These are phyloP conservation scores for Chaetops frenatus DNA, from an alignment of 2,113 vertebrate genomes.

Conservation along the genomic window DNA sequence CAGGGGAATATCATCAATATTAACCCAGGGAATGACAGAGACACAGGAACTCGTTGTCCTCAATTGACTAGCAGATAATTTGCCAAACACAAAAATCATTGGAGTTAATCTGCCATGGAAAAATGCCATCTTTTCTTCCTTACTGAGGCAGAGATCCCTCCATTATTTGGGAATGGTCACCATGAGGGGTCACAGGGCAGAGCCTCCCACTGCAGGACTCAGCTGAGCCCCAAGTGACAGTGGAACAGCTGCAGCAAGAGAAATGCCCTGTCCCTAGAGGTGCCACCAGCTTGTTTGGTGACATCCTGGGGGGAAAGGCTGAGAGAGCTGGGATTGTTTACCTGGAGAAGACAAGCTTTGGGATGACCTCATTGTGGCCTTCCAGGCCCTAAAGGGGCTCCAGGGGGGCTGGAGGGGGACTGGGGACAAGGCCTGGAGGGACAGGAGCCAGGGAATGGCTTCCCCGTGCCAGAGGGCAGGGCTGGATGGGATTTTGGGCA, in stretches of 20 bases:
- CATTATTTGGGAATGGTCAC: fast-evolving
- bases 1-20: neutral
- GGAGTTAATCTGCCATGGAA: neutral
- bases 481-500: neutral
- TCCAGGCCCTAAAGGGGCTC: neutral
- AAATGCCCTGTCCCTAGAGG: neutral
- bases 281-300: neutral
- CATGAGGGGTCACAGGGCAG: neutral
- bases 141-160: neutral
- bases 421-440: neutral
- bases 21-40: neutral
- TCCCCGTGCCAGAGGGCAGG: neutral
- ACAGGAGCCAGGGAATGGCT: neutral
- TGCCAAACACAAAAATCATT: neutral
- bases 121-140: neutral
- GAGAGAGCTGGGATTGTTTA: neutral
- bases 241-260: fast-evolving
- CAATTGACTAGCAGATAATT: neutral
- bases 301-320: neutral
- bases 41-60: neutral
- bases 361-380: neutral
- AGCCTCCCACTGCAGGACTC: neutral
- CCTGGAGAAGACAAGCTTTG: neutral
- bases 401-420: neutral
- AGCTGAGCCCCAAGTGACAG: neutral